Evolutionary conservation across 1,140 invertebrate species (phyloP).

Genomic region (Callitettix versicolor): DNA sequence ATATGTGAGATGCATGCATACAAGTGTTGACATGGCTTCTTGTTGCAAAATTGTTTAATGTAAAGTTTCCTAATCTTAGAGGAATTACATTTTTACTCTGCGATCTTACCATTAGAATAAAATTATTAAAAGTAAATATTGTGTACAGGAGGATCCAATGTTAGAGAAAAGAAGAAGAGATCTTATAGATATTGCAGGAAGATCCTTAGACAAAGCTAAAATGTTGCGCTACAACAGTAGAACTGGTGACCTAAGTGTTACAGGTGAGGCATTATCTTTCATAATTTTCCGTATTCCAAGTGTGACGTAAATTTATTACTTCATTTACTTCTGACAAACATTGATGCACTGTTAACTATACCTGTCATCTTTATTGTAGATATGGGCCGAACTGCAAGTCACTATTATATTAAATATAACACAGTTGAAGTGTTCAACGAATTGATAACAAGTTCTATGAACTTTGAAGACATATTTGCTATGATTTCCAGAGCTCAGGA

Average conservation of each 20-base stretch:
- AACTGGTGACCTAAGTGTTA: constrained; percentile 72
- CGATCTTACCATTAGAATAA: no score
- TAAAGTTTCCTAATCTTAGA: no score
- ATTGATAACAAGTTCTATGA: constrained; percentile 66
- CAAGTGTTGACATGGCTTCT: no score
- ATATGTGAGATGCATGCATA: no score
- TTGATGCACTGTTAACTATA: no score
- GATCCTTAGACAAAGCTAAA: constrained; percentile 76
- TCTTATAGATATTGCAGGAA: constrained; percentile 69
- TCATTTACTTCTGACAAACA: no score
- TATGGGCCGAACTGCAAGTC: constrained; percentile 89
- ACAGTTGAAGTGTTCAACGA: constrained; percentile 89
- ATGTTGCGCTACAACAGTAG: constrained; percentile 87
- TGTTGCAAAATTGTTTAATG: no score
- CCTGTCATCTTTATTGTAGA: constrained; percentile 44
- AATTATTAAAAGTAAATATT: no score
- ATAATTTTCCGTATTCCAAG: no score
- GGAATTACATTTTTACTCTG: no score
- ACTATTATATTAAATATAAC: constrained; percentile 96
- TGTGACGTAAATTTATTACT: no score
- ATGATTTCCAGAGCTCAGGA: constrained; percentile 88
- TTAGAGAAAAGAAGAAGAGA: constrained; percentile 60
- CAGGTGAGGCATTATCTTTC: constrained; percentile 37
- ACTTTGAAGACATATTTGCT: constrained; percentile 72
- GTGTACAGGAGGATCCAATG: constrained; percentile 55